Conservation (phyloP, 2,888 invertebrate genomes). For the Corbicula japonica region DNA sequence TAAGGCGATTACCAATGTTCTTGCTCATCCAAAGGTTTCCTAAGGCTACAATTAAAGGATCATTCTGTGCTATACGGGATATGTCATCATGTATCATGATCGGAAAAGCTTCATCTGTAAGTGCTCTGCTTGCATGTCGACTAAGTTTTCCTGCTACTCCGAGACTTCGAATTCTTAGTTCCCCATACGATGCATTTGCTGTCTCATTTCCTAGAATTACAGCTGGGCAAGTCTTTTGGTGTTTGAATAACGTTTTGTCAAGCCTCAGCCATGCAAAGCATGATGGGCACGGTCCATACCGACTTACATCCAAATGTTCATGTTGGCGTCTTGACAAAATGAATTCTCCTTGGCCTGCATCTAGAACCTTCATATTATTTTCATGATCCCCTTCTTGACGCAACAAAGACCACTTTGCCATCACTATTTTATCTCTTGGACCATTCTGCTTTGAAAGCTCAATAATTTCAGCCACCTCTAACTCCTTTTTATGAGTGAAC, state of each 20-base stretch:
- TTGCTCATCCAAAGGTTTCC: slow-evolving; percentile 59
- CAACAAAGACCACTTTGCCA: neutral
- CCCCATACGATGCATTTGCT: neutral
- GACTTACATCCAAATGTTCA: neutral
- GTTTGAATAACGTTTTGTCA: slow-evolving; percentile 14
- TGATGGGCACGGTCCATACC: slow-evolving; percentile 59
- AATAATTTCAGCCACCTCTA: neutral
- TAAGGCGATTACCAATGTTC: slow-evolving; percentile 53
- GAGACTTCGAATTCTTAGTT: slow-evolving; percentile 46
- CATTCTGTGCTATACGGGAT: slow-evolving; percentile 22
- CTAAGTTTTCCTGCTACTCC: slow-evolving; percentile 38
- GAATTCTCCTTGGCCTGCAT: slow-evolving; percentile 46
- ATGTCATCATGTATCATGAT: slow-evolving; percentile 57
- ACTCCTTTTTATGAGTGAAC: neutral
- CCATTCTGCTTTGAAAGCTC: neutral
- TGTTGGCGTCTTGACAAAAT: slow-evolving; percentile 49
- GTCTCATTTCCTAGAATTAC: neutral
- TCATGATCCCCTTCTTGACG: neutral
- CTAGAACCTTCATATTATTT: neutral
- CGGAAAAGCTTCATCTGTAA: slow-evolving; percentile 49
- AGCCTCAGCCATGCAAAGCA: slow-evolving; percentile 26
- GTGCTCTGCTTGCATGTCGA: slow-evolving; percentile 21
- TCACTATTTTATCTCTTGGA: neutral
- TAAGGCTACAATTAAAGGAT: slow-evolving; percentile 32
- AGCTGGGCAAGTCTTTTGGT: slow-evolving; percentile 11